A percentile compares a stretch with the other conserved stretches of the same genome.
Conservation (phyloP, 2,113 vertebrate species). For the Antechinus flavipes region DNA sequence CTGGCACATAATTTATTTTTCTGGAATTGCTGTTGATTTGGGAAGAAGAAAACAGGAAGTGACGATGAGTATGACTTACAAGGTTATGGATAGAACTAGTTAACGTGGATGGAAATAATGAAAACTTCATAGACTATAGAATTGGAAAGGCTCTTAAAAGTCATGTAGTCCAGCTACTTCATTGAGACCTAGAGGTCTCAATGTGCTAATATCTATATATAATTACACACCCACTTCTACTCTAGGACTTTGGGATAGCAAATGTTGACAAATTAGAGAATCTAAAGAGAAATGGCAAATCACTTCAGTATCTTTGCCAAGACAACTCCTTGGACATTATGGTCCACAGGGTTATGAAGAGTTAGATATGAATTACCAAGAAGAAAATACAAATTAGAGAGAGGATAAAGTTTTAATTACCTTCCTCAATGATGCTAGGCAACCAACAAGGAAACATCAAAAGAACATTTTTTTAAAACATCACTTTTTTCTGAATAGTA, state of each 20-base stretch:
- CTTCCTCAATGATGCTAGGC: conserved; percentile 34
- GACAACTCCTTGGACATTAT: neutral
- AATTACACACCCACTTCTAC: neutral
- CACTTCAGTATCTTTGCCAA: neutral
- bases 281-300: neutral
- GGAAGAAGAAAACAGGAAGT: neutral
- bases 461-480: conserved; percentile 50
- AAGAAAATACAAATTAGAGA: conserved; percentile 20
- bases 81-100: neutral
- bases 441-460: conserved; percentile 37
- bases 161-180: neutral
- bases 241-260: neutral
- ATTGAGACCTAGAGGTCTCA: neutral
- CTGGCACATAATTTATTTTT: neutral
- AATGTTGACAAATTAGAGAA: conserved; percentile 10
- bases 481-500: conserved; percentile 48
- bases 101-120: neutral
- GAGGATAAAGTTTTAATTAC: conserved; percentile 14
- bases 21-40: neutral
- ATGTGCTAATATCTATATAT: neutral
- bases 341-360: neutral
- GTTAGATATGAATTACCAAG: neutral
- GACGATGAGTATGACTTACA: neutral
- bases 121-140: neutral
- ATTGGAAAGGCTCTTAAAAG: neutral